A percentile compares a stretch with the other conserved stretches of the same genome.
Evolutionary conservation across 2,888 invertebrate species (phyloP).

Genomic region (Allacma fusca): DNA sequence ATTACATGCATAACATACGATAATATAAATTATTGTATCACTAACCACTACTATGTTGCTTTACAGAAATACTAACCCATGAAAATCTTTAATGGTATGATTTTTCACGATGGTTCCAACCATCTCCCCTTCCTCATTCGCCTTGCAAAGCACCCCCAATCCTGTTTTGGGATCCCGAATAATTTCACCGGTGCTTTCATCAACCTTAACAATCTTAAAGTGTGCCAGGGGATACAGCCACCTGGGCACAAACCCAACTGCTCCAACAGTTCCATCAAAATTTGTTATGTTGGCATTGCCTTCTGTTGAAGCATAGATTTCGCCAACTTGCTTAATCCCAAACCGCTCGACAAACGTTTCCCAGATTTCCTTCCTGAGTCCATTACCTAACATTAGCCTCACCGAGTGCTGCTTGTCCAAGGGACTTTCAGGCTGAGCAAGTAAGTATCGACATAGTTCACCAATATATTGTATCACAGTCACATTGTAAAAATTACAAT

Average conservation of each 20-base stretch:
- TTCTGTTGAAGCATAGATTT: slow-evolving; percentile 97
- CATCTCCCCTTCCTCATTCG: slow-evolving; percentile 89
- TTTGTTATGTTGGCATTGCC: slow-evolving; percentile 97
- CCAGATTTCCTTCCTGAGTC: slow-evolving; percentile 94
- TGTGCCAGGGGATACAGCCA: slow-evolving; percentile 10
- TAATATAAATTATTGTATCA: no score
- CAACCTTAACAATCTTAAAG: slow-evolving; percentile 34
- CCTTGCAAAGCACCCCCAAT: slow-evolving; percentile 74
- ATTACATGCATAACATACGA: no score
- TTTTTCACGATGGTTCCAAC: slow-evolving; percentile 91
- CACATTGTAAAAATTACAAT: slow-evolving; percentile 68
- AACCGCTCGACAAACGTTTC: slow-evolving; percentile 85
- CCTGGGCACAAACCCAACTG: slow-evolving; percentile 83
- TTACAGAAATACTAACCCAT: no score
- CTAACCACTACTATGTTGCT: no score
- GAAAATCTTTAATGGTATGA: slow-evolving; percentile 89
- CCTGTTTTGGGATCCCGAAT: slow-evolving; percentile 80
- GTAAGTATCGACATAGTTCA: slow-evolving; percentile 65
- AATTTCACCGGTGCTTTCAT: slow-evolving; percentile 74
- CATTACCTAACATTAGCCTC: slow-evolving; percentile 89
- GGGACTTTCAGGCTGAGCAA: slow-evolving; percentile 77
- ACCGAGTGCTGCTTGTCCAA: slow-evolving; percentile 77
- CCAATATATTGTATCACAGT: slow-evolving; percentile 64
- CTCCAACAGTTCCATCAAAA: slow-evolving; percentile 87
- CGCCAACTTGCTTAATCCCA: slow-evolving; percentile 81